A percentile compares a stretch with the other conserved stretches of the same genome.
Conservation (phyloP, 2,113 vertebrate species). For the Dromiciops gliroides region DNA sequence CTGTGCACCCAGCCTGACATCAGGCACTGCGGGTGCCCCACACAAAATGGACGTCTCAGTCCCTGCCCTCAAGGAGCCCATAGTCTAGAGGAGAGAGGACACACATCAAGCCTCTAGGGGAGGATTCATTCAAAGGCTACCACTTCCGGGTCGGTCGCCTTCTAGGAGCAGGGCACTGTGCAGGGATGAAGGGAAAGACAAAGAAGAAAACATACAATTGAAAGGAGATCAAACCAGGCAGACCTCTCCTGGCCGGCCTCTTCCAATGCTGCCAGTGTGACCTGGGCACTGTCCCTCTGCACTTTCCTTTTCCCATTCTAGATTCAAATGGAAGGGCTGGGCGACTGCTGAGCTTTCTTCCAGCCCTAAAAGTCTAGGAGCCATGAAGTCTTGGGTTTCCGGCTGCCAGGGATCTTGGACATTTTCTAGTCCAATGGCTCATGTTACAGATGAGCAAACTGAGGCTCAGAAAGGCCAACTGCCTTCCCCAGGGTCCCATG, state of each 20-base stretch:
- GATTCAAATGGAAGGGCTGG: not conserved
- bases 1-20: not conserved
- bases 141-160: no score
- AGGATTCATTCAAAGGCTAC: not conserved
- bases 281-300: not conserved
- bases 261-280: not conserved
- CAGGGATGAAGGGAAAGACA: not conserved
- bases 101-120: not conserved
- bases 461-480: not conserved
- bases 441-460: no score
- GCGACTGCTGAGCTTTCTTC: not conserved
- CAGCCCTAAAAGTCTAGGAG: not conserved
- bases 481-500: not conserved
- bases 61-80: not conserved
- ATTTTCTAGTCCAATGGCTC: no score
- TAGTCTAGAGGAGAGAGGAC: no score
- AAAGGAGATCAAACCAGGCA: not conserved
- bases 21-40: not conserved
- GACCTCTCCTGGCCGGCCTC: no score
- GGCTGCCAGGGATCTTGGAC: no score
- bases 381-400: not conserved
- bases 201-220: not conserved
- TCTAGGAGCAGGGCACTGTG: not conserved
- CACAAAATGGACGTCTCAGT: not conserved
- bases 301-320: no score